Conservation (phyloP, 2,797 vertebrate species). For the Botia kubotai region DNA sequence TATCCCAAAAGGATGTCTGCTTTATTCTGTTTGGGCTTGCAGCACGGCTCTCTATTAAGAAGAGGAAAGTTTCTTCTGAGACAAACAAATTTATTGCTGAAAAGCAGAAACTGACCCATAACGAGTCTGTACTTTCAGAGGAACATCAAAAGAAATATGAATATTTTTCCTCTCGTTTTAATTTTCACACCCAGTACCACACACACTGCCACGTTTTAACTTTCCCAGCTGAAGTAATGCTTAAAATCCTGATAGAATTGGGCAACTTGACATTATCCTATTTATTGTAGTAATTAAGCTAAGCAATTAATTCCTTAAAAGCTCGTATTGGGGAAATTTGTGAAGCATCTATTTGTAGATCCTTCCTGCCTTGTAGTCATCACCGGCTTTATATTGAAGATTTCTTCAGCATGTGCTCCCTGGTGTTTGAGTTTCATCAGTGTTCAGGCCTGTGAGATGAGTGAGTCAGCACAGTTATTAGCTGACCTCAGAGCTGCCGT, state of each 20-base stretch:
- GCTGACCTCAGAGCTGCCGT: constrained; percentile 18
- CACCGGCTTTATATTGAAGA: constrained; percentile 15
- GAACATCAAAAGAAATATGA: constrained; percentile 48
- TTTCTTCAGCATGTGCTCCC: constrained; percentile 20
- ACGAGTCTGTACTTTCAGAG: constrained; percentile 36
- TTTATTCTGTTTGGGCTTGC: constrained; percentile 48
- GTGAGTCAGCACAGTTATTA: constrained; percentile 40
- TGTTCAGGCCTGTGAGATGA: constrained; percentile 19
- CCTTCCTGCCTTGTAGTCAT: not conserved
- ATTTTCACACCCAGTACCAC: constrained; percentile 33
- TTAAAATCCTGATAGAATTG: constrained; percentile 8
- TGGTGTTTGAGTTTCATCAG: constrained; percentile 36
- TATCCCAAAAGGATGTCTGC: constrained; percentile 63
- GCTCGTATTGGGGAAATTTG: constrained; percentile 20
- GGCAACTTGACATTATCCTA: constrained; percentile 17
- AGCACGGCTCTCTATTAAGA: constrained; percentile 51
- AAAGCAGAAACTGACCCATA: constrained; percentile 53
- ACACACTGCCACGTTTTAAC: constrained; percentile 9
- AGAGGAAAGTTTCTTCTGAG: constrained; percentile 40
- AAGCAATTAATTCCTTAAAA: constrained; percentile 32
- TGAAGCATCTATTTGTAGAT: not conserved
- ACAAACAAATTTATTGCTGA: constrained; percentile 59
- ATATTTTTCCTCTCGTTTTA: constrained; percentile 24
- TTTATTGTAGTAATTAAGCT: constrained; percentile 39
- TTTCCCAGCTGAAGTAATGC: constrained; percentile 9